phyloP scores from a whole-genome alignment of 2,113 vertebrate genomes.

The Brachyhypopomus gauderio region DNA sequence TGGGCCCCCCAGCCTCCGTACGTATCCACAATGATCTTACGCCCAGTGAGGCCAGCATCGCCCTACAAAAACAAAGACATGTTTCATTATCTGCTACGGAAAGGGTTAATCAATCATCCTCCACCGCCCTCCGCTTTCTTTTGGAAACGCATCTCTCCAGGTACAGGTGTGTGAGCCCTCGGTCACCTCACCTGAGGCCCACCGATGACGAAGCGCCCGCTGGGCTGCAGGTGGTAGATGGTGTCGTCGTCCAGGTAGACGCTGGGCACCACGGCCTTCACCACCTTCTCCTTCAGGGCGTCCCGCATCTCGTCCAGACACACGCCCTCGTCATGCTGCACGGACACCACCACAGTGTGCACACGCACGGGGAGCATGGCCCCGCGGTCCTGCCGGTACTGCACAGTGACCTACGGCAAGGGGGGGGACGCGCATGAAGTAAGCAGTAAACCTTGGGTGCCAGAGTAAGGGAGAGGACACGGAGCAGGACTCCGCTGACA shows the following conservation, averaged over 20 bases:
- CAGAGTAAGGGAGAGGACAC: too few relatives aligned
- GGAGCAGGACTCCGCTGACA: too few relatives aligned
- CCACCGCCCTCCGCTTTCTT: too few relatives aligned
- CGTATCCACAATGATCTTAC: slow-evolving; percentile 95
- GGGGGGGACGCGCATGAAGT: too few relatives aligned
- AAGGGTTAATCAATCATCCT: neutral
- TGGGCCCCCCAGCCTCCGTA: slow-evolving; percentile 96
- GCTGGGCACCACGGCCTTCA: slow-evolving; percentile 86
- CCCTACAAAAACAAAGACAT: slow-evolving; percentile 69
- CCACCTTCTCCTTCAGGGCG: slow-evolving; percentile 88
- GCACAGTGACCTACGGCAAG: slow-evolving; percentile 83
- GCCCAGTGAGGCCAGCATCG: slow-evolving; percentile 91
- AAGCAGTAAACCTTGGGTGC: too few relatives aligned
- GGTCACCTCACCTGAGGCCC: slow-evolving; percentile 84
- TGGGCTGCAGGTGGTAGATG: slow-evolving; percentile 94
- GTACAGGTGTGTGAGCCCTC: neutral
- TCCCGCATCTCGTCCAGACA: slow-evolving; percentile 88
- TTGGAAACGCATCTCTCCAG: neutral
- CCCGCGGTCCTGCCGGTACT: slow-evolving; percentile 91
- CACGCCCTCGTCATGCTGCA: slow-evolving; percentile 91
- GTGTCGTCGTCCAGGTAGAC: slow-evolving; percentile 87
- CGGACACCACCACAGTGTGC: slow-evolving; percentile 93
- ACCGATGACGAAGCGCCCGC: slow-evolving; percentile 94
- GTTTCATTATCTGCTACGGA: neutral
- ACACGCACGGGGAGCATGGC: slow-evolving; percentile 89